Base-by-base conservation (phyloP, 2,888 invertebrate species). In the Diloba caeruleocephala region DNA sequence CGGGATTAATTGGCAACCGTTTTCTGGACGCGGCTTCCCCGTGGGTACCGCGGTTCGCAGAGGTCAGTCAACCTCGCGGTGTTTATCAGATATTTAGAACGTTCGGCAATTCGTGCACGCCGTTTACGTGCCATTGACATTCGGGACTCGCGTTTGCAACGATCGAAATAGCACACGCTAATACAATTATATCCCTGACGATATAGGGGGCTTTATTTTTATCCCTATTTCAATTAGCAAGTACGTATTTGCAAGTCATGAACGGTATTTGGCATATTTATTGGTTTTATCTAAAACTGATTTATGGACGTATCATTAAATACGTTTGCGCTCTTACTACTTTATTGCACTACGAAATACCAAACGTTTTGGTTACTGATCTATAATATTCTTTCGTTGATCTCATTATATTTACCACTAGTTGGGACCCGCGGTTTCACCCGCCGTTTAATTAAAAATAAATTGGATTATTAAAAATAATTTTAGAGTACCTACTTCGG, bases 51-150 rank as follows among this genome's bases (percentile, higher is more conserved):
- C 67, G 54, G 57, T 59, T 55, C 56, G 57, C 46, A 59, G 75
- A 66, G 87, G 82, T 88, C 86, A 86, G 67, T 87, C 80, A 88
- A 87, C 88, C 73, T 74, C 58, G 72, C 71, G 64, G 78, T 82
- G 80, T 85, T 87, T 87, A 85, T 84, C 75, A 79, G 33, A 43
- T 36, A 44, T 60, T 43, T 29, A 13, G 70, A 67, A 66, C 69
- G 72, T 69, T 73, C 53, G 64, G 58, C 68, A 59, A 57, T 63
- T 74, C 79, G 79, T 80, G 67, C 69, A 70, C 71, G 71, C 69
- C 66, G 78, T 85, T 85, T 75, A 74, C 83, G 82, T 88, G 89
- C 87, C 89, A 90, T 90, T 91, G 90, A 90, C 91, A 90, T 88
- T 88, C 81, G 71, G 70, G 55, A 58, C 71, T 74, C 71, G 62